phyloP scores from a whole-genome alignment of 2,113 vertebrate species.

The Gopherus flavomarginatus region DNA sequence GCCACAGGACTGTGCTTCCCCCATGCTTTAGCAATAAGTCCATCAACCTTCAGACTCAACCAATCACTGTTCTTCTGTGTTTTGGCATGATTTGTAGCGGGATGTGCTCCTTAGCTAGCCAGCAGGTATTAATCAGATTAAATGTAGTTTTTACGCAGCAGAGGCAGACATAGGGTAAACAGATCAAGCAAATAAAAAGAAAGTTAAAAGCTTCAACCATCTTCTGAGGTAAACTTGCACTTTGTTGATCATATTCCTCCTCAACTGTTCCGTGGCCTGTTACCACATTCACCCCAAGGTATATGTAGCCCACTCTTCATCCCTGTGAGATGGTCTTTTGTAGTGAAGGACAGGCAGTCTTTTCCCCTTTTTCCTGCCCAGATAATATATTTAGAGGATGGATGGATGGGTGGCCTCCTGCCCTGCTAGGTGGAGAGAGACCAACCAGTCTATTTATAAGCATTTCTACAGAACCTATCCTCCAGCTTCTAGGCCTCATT shows the following conservation, averaged over 20 bases:
- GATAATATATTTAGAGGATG: not conserved
- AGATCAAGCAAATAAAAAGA: not conserved
- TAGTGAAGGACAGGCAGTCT: not conserved
- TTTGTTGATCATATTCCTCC: not conserved
- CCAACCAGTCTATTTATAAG: not conserved
- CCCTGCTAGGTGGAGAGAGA: not conserved
- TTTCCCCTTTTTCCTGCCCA: not conserved
- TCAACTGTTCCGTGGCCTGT: not conserved
- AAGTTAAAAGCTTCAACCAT: not conserved
- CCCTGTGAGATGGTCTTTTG: not conserved
- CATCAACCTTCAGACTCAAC: not conserved
- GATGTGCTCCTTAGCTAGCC: not conserved
- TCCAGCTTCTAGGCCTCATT: not conserved
- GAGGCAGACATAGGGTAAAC: not conserved
- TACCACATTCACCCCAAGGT: not conserved
- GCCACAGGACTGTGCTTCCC: not conserved
- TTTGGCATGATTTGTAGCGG: conserved; percentile 1
- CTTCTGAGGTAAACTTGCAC: not conserved
- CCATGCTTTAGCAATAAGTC: not conserved
- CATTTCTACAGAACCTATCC: not conserved
- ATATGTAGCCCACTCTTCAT: not conserved
- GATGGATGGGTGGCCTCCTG: not conserved
- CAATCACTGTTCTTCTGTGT: not conserved
- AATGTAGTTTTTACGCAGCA: not conserved
- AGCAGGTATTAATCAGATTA: not conserved